A percentile compares a stretch with the other conserved stretches of the same genome.
These are phyloP conservation scores for Hypanus sabinus DNA, from an alignment of 2,113 vertebrate genomes.

Conservation along the genomic window DNA sequence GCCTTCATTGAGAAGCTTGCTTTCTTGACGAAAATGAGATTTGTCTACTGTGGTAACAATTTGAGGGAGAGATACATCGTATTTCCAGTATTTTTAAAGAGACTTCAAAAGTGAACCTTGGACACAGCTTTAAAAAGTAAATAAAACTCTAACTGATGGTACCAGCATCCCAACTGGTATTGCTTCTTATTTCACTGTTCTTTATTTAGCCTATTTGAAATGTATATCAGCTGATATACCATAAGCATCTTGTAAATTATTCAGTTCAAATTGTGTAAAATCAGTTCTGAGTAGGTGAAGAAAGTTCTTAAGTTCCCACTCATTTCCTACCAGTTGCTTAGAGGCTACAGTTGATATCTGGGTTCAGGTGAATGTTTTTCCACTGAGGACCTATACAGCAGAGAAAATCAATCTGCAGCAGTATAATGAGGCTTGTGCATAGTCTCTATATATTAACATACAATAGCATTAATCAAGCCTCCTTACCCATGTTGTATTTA, in stretches of 20 bases:
- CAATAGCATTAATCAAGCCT: background rate
- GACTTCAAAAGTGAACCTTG: background rate
- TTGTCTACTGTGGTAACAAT: no score
- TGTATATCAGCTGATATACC: no score
- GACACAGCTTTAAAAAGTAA: background rate
- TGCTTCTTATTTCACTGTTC: background rate
- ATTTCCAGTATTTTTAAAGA: background rate
- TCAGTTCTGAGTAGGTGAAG: background rate
- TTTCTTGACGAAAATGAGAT: no score
- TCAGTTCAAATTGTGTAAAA: constrained; percentile 12
- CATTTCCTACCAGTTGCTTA: background rate
- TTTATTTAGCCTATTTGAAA: constrained; percentile 10
- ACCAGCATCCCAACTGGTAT: background rate
- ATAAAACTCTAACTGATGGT: background rate
- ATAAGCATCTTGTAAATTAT: background rate
- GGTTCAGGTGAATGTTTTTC: background rate
- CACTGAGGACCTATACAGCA: background rate
- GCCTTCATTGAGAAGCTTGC: no score
- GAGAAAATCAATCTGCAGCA: background rate
- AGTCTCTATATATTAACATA: background rate
- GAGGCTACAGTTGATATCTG: background rate
- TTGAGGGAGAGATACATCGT: no score
- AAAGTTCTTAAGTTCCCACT: background rate
- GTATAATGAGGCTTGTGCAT: background rate
- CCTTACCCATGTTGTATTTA: background rate